A percentile compares a stretch with the other conserved stretches of the same genome.
These are phyloP conservation scores for Wiebesia pumilae DNA, from an alignment of 1,140 invertebrate genomes.

Conservation along the genomic window DNA sequence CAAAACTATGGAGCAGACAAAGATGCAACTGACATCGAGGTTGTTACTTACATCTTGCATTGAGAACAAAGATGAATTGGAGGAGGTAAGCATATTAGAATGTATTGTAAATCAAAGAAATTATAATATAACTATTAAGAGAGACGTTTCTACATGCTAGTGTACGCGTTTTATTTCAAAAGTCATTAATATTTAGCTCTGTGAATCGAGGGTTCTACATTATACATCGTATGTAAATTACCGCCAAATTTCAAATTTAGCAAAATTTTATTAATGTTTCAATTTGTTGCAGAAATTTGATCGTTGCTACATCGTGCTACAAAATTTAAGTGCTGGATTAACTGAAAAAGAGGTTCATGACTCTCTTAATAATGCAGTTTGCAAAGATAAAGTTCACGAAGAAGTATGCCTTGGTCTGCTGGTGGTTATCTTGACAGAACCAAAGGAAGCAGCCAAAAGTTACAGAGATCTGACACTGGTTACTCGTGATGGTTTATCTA, in stretches of 20 bases:
- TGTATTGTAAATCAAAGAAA: background rate
- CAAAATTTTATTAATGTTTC: background rate
- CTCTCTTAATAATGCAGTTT: slow-evolving; percentile 89
- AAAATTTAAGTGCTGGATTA: slow-evolving; percentile 85
- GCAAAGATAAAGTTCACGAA: slow-evolving; percentile 92
- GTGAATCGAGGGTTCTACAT: background rate
- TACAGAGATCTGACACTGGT: slow-evolving; percentile 94
- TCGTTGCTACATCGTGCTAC: slow-evolving; percentile 84
- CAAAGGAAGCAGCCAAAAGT: slow-evolving; percentile 86
- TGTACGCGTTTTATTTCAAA: background rate
- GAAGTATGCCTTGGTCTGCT: slow-evolving; percentile 94
- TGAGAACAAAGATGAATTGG: slow-evolving; percentile 88
- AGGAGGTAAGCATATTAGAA: slow-evolving; percentile 80
- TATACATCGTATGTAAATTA: background rate
- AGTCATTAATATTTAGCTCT: background rate
- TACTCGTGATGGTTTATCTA: slow-evolving; percentile 89
- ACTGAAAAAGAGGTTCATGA: slow-evolving; percentile 96
- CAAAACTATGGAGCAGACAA: slow-evolving; percentile 68
- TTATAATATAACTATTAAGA: background rate
- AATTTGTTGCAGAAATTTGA: slow-evolving; percentile 89
- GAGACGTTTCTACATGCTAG: background rate
- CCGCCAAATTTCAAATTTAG: background rate
- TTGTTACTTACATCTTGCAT: slow-evolving; percentile 80
- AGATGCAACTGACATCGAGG: slow-evolving; percentile 62
- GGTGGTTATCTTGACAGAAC: slow-evolving; percentile 92